These are phyloP conservation scores for Connochaetes taurinus DNA, from an alignment of 2,113 vertebrate genomes.

Conservation along the genomic window DNA sequence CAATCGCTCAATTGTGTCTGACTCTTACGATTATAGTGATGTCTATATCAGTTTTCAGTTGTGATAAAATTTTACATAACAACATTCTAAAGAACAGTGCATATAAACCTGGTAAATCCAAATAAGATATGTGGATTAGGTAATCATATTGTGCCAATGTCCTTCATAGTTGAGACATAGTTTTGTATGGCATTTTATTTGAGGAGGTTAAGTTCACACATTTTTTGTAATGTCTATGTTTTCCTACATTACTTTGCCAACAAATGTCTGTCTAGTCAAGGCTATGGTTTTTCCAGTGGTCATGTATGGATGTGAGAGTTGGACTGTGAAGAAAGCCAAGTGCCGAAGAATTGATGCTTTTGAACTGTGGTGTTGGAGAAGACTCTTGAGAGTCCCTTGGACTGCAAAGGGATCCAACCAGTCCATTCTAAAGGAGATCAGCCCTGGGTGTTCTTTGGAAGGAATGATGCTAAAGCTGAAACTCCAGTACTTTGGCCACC, in stretches of 20 bases:
- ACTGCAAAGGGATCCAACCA: too few relatives aligned
- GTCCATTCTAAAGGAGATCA: too few relatives aligned
- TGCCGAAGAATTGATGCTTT: fast-evolving
- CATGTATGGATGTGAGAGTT: too few relatives aligned
- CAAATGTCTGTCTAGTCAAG: too few relatives aligned
- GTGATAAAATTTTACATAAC: not conserved
- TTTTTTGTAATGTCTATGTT: not conserved
- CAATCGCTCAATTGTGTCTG: fast-evolving
- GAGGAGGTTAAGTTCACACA: not conserved
- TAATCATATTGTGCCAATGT: not conserved
- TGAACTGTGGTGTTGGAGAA: too few relatives aligned
- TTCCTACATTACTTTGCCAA: not conserved
- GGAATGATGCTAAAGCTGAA: too few relatives aligned
- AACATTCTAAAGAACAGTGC: not conserved
- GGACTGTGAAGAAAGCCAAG: too few relatives aligned
- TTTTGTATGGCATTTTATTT: not conserved
- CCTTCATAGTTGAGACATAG: not conserved
- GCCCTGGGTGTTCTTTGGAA: too few relatives aligned
- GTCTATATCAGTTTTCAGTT: not conserved
- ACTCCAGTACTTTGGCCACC: too few relatives aligned
- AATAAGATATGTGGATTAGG: not conserved
- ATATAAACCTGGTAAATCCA: not conserved
- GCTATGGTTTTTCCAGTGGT: too few relatives aligned
- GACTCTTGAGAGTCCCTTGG: too few relatives aligned
- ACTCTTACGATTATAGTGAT: not conserved